A percentile compares a stretch with the other conserved stretches of the same genome.
phyloP scores from a whole-genome alignment of 2,888 invertebrate species.

The Catonia carolina region DNA sequence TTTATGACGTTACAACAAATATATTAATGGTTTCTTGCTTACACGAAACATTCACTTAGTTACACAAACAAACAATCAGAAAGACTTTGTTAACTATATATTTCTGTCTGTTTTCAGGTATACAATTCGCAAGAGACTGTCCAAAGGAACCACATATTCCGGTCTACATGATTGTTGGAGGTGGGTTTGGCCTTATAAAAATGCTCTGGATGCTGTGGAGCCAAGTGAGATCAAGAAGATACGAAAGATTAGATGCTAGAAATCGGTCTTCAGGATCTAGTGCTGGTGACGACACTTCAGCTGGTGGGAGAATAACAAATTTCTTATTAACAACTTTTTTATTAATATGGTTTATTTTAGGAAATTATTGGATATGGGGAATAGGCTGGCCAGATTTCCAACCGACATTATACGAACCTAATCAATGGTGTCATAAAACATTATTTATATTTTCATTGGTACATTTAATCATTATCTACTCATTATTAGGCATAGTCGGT shows the following conservation, averaged over 20 bases:
- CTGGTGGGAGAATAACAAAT: constrained; percentile 57
- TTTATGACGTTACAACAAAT: too few relatives aligned
- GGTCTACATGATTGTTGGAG: constrained; percentile 78
- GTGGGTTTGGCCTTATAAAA: constrained; percentile 63
- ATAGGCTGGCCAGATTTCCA: constrained; percentile 72
- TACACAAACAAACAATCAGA: too few relatives aligned
- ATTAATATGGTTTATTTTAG: constrained; percentile 66
- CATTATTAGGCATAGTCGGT: constrained; percentile 51
- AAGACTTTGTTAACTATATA: too few relatives aligned
- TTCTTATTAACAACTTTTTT: constrained; percentile 61
- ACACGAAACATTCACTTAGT: too few relatives aligned
- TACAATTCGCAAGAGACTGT: constrained; percentile 71
- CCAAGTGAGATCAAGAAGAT: constrained; percentile 55
- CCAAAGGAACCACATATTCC: constrained; percentile 70
- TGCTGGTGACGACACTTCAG: constrained; percentile 41
- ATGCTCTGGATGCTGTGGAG: constrained; percentile 60
- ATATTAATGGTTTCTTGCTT: too few relatives aligned
- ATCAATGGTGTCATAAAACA: constrained; percentile 70
- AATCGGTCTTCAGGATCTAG: constrained; percentile 37
- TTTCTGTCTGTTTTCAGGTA: too few relatives aligned
- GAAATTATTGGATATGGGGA: constrained; percentile 70
- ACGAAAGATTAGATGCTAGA: constrained; percentile 40
- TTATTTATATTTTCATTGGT: constrained; percentile 70
- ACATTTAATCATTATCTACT: constrained; percentile 65
- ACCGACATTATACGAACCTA: constrained; percentile 65